Evolutionary conservation across 2,797 vertebrate species (phyloP), one percentile per base, ranked within the genome.

Genomic region (Phaenicophaeus curvirostris): DNA sequence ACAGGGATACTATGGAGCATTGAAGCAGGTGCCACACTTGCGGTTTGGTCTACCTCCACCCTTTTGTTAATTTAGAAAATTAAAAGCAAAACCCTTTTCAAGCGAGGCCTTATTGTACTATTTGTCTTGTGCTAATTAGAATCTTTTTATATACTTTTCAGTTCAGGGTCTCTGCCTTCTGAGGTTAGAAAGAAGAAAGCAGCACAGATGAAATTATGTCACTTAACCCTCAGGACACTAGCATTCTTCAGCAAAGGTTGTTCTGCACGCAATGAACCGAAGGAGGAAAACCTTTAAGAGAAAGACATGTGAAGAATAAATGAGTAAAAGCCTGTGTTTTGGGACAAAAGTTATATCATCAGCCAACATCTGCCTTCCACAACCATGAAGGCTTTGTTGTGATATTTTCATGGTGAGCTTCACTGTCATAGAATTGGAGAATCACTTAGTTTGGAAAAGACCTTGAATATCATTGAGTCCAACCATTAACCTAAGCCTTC

Each of bases 81-180:
- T 46, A 17, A 80, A 90, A 79, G 66, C n/a, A 50, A 61, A 67
- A 63, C 27, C 39, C 17, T 54, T 68, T 62, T 77, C 66, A 51
- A 51, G 51, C 2, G 1, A 76, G 68, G 66, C 12, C 69, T 84
- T 51, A 10, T 62, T 91, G 81, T 74, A 51, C 80, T 83, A 79
- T 79, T 77, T 79, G 41, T 65, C 76, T 79, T 72, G 61, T 27
- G 46, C 58, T 95, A 96, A 95, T 93, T 90, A 92, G 65, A 74
- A 66, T 75, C 68, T 84, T 95, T 92, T 81, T 48, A 62, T 89
- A 89, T 37, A 39, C 48, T 87, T 78, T 59, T 57, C n/a, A 54
- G 68, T 62, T 75, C 68, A 78, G 90, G 72, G 75, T 82, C 87
- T 85, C 75, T 78, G 84, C 61, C 89, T 95, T 94, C 78, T 76